Conservation (phyloP, 2,888 invertebrate species). For the Globia sparganii region DNA sequence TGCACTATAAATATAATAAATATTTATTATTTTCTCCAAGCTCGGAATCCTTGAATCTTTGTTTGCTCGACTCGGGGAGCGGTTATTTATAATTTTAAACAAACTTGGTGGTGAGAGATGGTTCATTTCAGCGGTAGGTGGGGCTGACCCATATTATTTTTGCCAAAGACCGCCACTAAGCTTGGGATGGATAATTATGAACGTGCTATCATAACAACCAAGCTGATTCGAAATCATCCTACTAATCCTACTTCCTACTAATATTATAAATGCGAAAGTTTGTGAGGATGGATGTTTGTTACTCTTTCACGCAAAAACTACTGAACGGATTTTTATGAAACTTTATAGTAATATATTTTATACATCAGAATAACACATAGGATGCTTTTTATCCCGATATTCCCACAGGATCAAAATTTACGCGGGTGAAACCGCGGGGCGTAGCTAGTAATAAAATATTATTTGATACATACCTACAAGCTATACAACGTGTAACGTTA, state of each 20-base stretch:
- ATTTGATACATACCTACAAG: background rate
- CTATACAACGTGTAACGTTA: too few relatives aligned
- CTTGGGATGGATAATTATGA: constrained; percentile 16
- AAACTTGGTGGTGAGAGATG: constrained; percentile 30
- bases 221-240: constrained; percentile 3
- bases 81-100: constrained; percentile 53
- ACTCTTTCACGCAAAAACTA: too few relatives aligned
- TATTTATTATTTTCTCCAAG: constrained; percentile 49
- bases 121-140: constrained; percentile 28
- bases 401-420: too few relatives aligned
- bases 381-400: too few relatives aligned
- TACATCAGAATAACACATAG: too few relatives aligned
- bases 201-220: background rate
- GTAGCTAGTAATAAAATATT: constrained; percentile 12
- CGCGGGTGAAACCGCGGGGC: too few relatives aligned
- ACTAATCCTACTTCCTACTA: too few relatives aligned
- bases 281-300: too few relatives aligned
- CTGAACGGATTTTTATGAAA: too few relatives aligned
- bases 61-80: constrained; percentile 31
- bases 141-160: constrained; percentile 35
- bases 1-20: constrained; percentile 46
- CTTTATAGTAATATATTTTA: too few relatives aligned
- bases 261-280: too few relatives aligned
- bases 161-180: background rate
- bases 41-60: constrained; percentile 43